phyloP scores from a whole-genome alignment of 2,113 vertebrate species.

The Pseudorectes ferrugineus region DNA sequence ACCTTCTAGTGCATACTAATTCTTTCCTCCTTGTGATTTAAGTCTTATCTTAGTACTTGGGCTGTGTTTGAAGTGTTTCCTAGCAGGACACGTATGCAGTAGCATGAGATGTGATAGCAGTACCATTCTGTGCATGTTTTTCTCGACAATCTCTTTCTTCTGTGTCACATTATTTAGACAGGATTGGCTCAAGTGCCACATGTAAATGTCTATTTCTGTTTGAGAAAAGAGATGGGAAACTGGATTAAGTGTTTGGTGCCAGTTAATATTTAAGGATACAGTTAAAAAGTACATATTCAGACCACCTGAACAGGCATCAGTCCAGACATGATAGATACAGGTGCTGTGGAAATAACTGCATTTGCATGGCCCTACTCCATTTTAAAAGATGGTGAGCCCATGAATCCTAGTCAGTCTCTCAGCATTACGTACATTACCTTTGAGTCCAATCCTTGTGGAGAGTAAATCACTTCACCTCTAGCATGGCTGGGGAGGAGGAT shows the following conservation, averaged over 20 bases:
- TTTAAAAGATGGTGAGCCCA: not conserved
- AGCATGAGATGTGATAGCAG: not conserved
- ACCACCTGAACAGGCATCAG: not conserved
- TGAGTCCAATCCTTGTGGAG: rapidly evolving
- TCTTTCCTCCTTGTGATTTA: not conserved
- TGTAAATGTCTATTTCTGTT: not conserved
- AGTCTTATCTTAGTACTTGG: not conserved
- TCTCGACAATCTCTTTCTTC: not conserved
- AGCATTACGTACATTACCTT: not conserved
- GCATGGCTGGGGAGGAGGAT: not conserved
- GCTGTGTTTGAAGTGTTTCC: not conserved
- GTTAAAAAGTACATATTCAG: not conserved
- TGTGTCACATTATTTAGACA: not conserved
- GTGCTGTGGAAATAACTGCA: not conserved
- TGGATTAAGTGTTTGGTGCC: not conserved
- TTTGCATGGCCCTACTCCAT: not conserved
- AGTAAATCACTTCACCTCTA: not conserved
- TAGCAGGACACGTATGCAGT: not conserved
- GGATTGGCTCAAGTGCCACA: not conserved
- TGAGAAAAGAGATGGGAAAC: not conserved
- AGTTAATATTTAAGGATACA: not conserved
- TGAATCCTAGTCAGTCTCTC: not conserved
- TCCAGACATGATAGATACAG: not conserved
- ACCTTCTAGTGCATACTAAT: not conserved
- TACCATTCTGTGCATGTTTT: not conserved